These are phyloP conservation scores for Tryphoninae sp. DNA, from an alignment of 2,888 invertebrate species.

Conservation along the genomic window DNA sequence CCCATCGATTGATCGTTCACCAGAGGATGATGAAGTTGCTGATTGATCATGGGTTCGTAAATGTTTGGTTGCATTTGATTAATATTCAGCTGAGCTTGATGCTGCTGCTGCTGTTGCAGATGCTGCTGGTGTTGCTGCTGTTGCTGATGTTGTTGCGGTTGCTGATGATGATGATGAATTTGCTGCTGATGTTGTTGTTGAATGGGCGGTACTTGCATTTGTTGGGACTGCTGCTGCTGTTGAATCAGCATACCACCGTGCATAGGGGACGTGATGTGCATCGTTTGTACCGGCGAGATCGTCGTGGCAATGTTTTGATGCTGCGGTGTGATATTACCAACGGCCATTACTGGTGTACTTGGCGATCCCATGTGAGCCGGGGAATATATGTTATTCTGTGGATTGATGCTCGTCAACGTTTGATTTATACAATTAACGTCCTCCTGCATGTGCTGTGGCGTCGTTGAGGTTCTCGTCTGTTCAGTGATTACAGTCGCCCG, in stretches of 20 bases:
- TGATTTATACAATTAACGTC: constrained; percentile 75
- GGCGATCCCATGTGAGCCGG: constrained; percentile 79
- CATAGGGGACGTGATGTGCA: constrained; percentile 74
- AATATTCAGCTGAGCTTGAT: constrained; percentile 63
- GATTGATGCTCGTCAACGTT: constrained; percentile 71
- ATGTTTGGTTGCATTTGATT: constrained; percentile 73
- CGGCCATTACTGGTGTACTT: constrained; percentile 70
- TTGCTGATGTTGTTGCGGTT: constrained; percentile 23
- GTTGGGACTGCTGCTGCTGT: constrained; percentile 64
- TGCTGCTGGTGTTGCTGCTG: constrained; percentile 7
- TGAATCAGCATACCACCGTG: constrained; percentile 70
- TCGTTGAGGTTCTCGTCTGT: constrained; percentile 77
- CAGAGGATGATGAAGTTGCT: constrained; percentile 74
- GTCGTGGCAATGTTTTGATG: constrained; percentile 67
- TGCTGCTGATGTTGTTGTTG: constrained; percentile 49
- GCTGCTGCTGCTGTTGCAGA: constrained; percentile 57
- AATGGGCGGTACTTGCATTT: constrained; percentile 35
- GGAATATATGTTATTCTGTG: constrained; percentile 78
- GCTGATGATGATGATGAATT: constrained; percentile 34
- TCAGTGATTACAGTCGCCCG: constrained; percentile 78
- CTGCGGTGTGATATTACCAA: constrained; percentile 74
- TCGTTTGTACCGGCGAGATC: constrained; percentile 70
- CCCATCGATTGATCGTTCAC: constrained; percentile 71
- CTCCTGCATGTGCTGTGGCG: constrained; percentile 77
- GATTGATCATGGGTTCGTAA: constrained; percentile 76